These are phyloP conservation scores for Corythoichthys haematopterus DNA, from an alignment of 2,113 vertebrate species.

Conservation along the genomic window DNA sequence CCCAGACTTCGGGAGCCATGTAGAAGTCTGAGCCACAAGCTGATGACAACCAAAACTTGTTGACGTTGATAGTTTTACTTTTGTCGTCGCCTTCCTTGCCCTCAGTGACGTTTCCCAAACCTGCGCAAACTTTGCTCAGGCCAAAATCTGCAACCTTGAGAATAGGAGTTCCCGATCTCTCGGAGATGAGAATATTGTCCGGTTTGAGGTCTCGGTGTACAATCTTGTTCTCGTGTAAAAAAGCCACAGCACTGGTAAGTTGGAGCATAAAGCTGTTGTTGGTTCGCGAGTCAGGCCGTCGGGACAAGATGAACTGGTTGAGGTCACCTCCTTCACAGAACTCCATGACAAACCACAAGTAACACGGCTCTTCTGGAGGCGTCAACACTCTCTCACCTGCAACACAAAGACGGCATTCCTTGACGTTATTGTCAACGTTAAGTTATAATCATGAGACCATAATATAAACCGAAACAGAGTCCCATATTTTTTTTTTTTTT, in stretches of 20 bases:
- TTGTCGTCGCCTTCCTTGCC: slow-evolving; percentile 67
- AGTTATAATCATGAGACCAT: too few species aligned
- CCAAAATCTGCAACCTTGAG: slow-evolving; percentile 96
- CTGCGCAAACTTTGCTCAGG: slow-evolving; percentile 92
- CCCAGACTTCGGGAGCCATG: slow-evolving; percentile 97
- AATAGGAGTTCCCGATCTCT: slow-evolving; percentile 80
- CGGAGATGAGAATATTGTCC: slow-evolving; percentile 93
- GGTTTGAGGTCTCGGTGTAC: slow-evolving; percentile 95
- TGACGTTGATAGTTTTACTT: slow-evolving; percentile 81
- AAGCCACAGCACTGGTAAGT: slow-evolving; percentile 89
- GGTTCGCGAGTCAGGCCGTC: slow-evolving; percentile 79
- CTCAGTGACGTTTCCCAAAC: slow-evolving; percentile 61
- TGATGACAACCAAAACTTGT: slow-evolving; percentile 91
- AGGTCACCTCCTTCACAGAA: slow-evolving; percentile 95
- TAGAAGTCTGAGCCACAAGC: slow-evolving; percentile 94
- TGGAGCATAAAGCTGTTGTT: slow-evolving; percentile 95
- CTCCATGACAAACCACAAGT: slow-evolving; percentile 98
- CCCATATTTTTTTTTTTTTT: too few species aligned
- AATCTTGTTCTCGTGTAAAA: slow-evolving; percentile 92
- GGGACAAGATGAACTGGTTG: slow-evolving; percentile 88
- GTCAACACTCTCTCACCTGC: slow-evolving; percentile 86
- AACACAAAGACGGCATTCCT: slow-evolving; percentile 3
- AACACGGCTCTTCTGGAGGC: slow-evolving; percentile 84
- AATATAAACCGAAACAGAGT: too few species aligned
- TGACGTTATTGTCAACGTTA: background rate